phyloP scores from a whole-genome alignment of 35 echinoderm and acorn worm genomes.

The Diadema setosum region DNA sequence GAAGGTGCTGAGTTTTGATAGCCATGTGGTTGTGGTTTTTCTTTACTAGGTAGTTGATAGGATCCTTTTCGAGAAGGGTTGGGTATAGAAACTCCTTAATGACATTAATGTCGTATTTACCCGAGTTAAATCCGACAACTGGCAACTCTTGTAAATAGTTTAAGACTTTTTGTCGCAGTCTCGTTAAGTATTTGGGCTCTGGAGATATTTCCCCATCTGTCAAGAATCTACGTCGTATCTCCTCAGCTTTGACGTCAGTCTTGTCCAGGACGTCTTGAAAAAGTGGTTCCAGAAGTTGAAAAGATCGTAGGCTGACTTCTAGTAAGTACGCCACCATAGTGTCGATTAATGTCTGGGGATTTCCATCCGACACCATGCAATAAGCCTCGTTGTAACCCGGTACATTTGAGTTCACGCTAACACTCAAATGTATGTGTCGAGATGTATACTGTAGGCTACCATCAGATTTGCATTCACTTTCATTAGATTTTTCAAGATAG shows the following conservation, averaged over 20 bases:
- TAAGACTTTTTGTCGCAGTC: background rate
- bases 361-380: background rate
- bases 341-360: background rate
- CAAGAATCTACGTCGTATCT: background rate
- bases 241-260: background rate
- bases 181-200: background rate
- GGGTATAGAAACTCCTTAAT: too few relatives aligned
- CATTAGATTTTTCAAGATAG: background rate
- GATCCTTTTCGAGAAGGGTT: too few relatives aligned
- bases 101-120: too few relatives aligned
- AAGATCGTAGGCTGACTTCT: background rate
- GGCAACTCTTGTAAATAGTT: conserved; percentile 11
- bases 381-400: background rate
- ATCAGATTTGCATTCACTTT: background rate
- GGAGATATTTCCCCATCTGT: background rate
- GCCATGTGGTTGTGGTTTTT: background rate
- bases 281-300: background rate
- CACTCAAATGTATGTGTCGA: background rate
- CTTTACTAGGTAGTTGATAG: background rate
- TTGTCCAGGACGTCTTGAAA: background rate
- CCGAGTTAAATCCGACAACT: conserved; percentile 39
- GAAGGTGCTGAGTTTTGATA: background rate
- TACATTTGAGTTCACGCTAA: background rate
- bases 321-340: background rate
- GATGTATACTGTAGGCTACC: background rate